Evolutionary conservation across 2,113 vertebrate species (phyloP).

Genomic region (Urocitellus parryii): DNA sequence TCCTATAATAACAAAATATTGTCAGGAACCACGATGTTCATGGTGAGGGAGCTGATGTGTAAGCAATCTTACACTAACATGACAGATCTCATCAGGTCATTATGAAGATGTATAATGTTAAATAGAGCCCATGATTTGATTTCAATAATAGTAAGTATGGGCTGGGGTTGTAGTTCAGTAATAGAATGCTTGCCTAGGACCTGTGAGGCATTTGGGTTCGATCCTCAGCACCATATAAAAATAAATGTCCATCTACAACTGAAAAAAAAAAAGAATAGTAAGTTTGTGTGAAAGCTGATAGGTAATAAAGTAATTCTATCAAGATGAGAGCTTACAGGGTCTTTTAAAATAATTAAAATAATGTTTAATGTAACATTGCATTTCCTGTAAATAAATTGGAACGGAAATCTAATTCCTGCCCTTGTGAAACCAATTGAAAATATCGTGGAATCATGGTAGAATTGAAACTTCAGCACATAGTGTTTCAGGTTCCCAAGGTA

Average conservation of each 20-base stretch:
- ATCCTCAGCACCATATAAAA: no score
- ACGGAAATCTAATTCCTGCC: constrained; percentile 26
- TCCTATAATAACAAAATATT: neutral
- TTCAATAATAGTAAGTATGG: neutral
- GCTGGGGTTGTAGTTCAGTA: no score
- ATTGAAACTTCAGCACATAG: neutral
- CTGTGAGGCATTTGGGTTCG: no score
- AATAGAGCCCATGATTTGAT: neutral
- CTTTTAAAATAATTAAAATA: constrained; percentile 32
- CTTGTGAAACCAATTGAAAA: constrained; percentile 27
- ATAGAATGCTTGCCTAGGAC: no score
- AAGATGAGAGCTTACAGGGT: neutral
- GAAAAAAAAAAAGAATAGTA: neutral
- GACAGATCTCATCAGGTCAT: neutral
- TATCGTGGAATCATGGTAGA: neutral
- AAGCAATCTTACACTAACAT: neutral
- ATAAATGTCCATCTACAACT: no score
- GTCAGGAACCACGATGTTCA: neutral
- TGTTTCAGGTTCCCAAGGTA: neutral
- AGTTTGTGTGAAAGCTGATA: constrained; percentile 45
- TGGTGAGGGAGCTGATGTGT: neutral
- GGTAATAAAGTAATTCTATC: constrained; percentile 8
- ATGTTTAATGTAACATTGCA: neutral
- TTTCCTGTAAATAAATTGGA: constrained; percentile 47
- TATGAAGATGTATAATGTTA: neutral